Conservation (phyloP, 2,888 invertebrate genomes). For the Odontocolon sp. region DNA sequence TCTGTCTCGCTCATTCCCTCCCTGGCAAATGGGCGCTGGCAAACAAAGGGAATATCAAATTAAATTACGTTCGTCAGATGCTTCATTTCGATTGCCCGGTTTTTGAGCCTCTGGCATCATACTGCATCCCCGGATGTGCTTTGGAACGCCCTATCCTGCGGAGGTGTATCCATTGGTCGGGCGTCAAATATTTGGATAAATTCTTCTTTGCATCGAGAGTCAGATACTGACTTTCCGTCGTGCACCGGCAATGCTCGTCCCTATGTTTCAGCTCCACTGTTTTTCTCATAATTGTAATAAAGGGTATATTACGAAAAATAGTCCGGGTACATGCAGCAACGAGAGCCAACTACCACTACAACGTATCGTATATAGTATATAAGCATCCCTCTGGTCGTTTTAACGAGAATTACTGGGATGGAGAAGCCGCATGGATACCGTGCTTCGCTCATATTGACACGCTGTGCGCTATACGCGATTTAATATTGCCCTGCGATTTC, state of each 20-base stretch:
- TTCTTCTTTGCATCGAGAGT: constrained; percentile 23
- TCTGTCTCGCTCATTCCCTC: constrained; percentile 16
- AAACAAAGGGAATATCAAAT: constrained; percentile 75
- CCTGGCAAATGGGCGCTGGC: constrained; percentile 27
- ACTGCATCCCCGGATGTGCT: constrained; percentile 47
- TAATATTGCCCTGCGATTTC: constrained; percentile 60
- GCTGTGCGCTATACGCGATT: constrained; percentile 48
- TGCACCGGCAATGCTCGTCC: background rate
- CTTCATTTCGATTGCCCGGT: constrained; percentile 54
- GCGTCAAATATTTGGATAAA: constrained; percentile 68
- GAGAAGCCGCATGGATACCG: constrained; percentile 6
- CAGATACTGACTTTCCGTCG: constrained; percentile 5
- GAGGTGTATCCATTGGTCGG: constrained; percentile 45
- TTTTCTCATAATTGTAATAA: constrained; percentile 59
- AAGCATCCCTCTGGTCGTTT: background rate
- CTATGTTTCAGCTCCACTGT: constrained; percentile 2
- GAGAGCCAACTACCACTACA: background rate
- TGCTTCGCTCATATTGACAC: constrained; percentile 45
- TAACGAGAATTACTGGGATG: background rate
- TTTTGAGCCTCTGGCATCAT: constrained; percentile 51
- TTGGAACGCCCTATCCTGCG: constrained; percentile 31
- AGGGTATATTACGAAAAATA: constrained; percentile 35
- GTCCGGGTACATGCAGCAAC: constrained; percentile 3
- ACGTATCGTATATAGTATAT: background rate
- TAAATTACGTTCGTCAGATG: constrained; percentile 68